Evolutionary conservation across 2,888 invertebrate genomes (phyloP), one percentile per base, ranked within the genome.

Genomic region (Panzeria rudis): DNA sequence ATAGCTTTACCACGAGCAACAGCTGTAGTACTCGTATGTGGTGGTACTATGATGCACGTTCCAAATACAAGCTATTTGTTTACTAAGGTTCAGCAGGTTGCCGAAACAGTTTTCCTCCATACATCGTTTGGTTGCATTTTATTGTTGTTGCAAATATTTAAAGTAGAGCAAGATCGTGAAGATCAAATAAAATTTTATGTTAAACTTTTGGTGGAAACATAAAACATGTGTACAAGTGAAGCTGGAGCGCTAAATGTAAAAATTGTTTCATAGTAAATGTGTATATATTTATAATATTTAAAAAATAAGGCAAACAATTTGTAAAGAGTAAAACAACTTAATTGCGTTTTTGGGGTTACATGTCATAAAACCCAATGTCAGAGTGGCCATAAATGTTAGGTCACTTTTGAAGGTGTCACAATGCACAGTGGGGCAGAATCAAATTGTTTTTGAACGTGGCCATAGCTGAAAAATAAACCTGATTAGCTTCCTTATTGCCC

Each of bases 81-180:
- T 59, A 56, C 54, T 50, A 41, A 50, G 59, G 85, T 82, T 82
- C 82, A 85, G 71, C 85, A 85, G 85, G 85, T 85, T 85, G 85
- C 71, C 78, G 64, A 41, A 68, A 81, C 32, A 32, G 81, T 73
- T 73, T 61, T 77, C 56, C 35, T 47, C 7, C 66, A 69, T 75
- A 44, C 69, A 64, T 32, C 47, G 72, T 72, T 50, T 77, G 56
- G 54, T 81, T 81, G 59, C 20, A 71, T 81, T 73, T 59, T 62
- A 62, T 82, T 77, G 47, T 69, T 77, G 47, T 59, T 25, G 47
- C 41, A 71, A 71, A 73, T 62, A 75, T 73, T 61, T 72, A 81
- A 85, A 82, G 61, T 81, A 59, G 85, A 85, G 75, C 85, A 85
- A 85, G 82, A 85, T 85, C 85, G 85, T 85, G 85, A 79, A 85